A percentile compares a stretch with the other conserved stretches of the same genome.
Evolutionary conservation across 1,140 invertebrate species (phyloP).

Genomic region (Drosophila lini): DNA sequence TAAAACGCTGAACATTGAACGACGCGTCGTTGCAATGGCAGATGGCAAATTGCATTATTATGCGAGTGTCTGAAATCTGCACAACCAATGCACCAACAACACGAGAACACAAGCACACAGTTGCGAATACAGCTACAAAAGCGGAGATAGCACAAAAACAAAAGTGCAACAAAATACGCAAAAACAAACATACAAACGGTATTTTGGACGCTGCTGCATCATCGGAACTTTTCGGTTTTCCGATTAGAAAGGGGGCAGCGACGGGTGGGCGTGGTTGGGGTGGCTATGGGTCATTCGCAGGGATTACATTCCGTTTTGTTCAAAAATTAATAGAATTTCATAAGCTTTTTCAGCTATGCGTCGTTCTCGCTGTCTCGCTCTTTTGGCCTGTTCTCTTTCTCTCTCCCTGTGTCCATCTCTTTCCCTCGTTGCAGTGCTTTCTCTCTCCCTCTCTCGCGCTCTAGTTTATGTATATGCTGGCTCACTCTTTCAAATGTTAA

Average conservation of each 20-base stretch:
- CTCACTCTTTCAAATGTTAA: constrained; percentile 80
- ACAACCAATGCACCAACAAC: constrained; percentile 53
- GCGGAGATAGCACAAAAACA: constrained; percentile 54
- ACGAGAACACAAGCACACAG: constrained; percentile 14
- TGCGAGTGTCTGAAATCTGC: constrained; percentile 83
- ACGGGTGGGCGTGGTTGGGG: neutral
- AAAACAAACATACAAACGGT: constrained; percentile 61
- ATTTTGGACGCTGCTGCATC: constrained; percentile 29
- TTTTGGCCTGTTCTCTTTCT: constrained; percentile 32
- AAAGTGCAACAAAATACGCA: constrained; percentile 76
- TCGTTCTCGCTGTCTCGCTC: constrained; percentile 30
- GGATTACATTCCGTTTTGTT: constrained; percentile 80
- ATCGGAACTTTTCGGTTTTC: constrained; percentile 33
- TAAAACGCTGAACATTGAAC: constrained; percentile 13
- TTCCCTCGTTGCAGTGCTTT: constrained; percentile 15
- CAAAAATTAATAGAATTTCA: constrained; percentile 83
- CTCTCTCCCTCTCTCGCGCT: constrained; percentile 3
- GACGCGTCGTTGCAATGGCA: constrained; percentile 43
- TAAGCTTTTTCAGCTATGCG: constrained; percentile 68
- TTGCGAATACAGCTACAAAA: constrained; percentile 11
- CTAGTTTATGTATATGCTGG: constrained; percentile 37
- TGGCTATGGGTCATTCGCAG: constrained; percentile 32
- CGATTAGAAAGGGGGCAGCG: constrained; percentile 41
- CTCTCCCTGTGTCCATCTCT: constrained; percentile 16
- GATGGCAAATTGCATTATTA: constrained; percentile 84